Base-by-base conservation (phyloP, 1,140 invertebrate genomes). In the Mylabris phalerata region DNA sequence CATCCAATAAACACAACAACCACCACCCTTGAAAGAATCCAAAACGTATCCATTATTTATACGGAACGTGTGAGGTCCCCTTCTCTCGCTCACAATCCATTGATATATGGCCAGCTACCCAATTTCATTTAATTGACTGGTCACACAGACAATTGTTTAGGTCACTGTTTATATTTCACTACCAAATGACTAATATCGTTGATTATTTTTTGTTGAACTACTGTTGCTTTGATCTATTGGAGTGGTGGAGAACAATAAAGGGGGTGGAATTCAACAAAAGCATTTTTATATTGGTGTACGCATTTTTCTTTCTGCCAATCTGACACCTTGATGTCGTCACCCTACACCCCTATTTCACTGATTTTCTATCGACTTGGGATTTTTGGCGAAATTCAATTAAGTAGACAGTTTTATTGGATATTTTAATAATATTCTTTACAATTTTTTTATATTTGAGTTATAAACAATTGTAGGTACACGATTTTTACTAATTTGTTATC, bases 41-140 rank as follows among this genome's bases (percentile, higher is more conserved):
- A 26, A 47, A 11, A 54, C 54, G 43, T 19, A 61, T 61, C 55
- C 60, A 61, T 61, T 61, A 61, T 61, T 61, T 61, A 61, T 61
- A 52, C 57, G 32, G 32, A 32, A 62, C 60, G 60, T 65, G 63
- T 65, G 63, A 65, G 63, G 63, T 65, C 63, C 55, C 49, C 50
- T 65, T 60, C 55, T 44, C 50, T 7, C 32, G 7, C 4, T 32
- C 32, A 5, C 32, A 32, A 32, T 32, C 7, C 32, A 32, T 32
- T 65, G 63, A 65, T 65, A 62, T 65, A 65, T 62, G 60, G 57
- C 25, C 52, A 56, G 60, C 57, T 62, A 32, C 32, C 63, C 63
- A 65, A 65, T 65, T 65, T 57, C 48, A 62, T 65, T 65, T 65
- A 65, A 65, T 65, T 65, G 63, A 65, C 63, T 65, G 60, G 60